Evolutionary conservation across 2,888 invertebrate genomes (phyloP).

Genomic region (Quadroppia sp.): DNA sequence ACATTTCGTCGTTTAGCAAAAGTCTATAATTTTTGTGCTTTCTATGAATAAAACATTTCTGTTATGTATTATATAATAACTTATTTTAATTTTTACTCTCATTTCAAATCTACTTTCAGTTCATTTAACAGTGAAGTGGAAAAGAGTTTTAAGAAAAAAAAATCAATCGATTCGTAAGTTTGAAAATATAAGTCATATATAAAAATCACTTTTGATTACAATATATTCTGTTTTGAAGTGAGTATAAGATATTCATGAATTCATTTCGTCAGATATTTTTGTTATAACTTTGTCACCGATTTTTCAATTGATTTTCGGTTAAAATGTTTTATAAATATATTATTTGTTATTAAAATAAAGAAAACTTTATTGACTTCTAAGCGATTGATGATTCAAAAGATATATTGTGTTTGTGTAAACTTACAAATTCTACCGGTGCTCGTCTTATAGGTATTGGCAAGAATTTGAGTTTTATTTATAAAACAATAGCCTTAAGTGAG

Average conservation of each 20-base stretch:
- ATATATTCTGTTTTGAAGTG: no score
- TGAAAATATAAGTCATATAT: no score
- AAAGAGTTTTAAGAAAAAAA: not conserved
- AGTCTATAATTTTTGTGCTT: conserved; percentile 33
- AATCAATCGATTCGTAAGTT: conserved; percentile 6
- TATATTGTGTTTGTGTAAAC: no score
- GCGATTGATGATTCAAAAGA: not conserved
- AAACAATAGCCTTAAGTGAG: conserved; percentile 18
- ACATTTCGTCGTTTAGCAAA: conserved; percentile 31
- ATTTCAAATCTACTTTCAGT: conserved; percentile 22
- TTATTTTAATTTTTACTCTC: conserved; percentile 20
- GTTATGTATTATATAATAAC: conserved; percentile 30
- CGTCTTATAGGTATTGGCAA: not conserved
- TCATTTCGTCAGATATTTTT: not conserved
- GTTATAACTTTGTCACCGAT: not conserved
- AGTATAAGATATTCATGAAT: no score
- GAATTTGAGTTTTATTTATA: conserved; percentile 14
- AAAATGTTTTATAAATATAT: conserved; percentile 9
- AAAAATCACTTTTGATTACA: not conserved
- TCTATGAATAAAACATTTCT: conserved; percentile 35
- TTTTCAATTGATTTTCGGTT: not conserved
- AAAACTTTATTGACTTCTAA: not conserved
- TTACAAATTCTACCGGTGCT: not conserved
- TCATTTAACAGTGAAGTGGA: conserved; percentile 23
- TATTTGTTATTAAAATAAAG: not conserved